These are phyloP conservation scores for Choreutis nemorana DNA, from an alignment of 2,888 invertebrate genomes.

Conservation along the genomic window DNA sequence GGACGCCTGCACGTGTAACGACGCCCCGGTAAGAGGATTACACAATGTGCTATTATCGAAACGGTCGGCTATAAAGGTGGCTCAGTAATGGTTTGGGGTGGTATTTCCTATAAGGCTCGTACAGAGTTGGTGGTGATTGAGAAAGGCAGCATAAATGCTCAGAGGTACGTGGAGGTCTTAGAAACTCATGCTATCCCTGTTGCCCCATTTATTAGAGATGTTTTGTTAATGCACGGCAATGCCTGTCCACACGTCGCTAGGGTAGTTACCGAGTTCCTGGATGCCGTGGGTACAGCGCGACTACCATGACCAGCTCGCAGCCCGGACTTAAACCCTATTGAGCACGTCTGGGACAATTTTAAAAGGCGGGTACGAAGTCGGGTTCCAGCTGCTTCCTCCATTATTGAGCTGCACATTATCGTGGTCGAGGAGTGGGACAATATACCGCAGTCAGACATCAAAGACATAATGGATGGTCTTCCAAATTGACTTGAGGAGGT, in stretches of 20 bases:
- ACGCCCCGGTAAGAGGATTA: too few relatives aligned
- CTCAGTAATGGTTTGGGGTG: too few relatives aligned
- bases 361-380: not conserved
- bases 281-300: not conserved
- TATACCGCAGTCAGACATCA: not conserved
- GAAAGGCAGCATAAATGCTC: too few relatives aligned
- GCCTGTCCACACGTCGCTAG: too few relatives aligned
- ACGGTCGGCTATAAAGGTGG: too few relatives aligned
- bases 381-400: not conserved
- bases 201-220: not conserved
- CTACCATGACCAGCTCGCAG: not conserved
- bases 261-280: not conserved
- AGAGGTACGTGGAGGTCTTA: too few relatives aligned
- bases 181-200: too few relatives aligned
- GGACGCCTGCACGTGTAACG: conserved; percentile 4
- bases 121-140: too few relatives aligned
- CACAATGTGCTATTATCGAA: too few relatives aligned
- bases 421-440: not conserved
- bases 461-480: not conserved
- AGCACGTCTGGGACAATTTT: not conserved
- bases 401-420: not conserved
- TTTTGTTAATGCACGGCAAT: too few relatives aligned
- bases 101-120: too few relatives aligned
- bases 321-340: not conserved
- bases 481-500: not conserved